phyloP scores from a whole-genome alignment of 2,797 vertebrate species.

The Alectoris magna region DNA sequence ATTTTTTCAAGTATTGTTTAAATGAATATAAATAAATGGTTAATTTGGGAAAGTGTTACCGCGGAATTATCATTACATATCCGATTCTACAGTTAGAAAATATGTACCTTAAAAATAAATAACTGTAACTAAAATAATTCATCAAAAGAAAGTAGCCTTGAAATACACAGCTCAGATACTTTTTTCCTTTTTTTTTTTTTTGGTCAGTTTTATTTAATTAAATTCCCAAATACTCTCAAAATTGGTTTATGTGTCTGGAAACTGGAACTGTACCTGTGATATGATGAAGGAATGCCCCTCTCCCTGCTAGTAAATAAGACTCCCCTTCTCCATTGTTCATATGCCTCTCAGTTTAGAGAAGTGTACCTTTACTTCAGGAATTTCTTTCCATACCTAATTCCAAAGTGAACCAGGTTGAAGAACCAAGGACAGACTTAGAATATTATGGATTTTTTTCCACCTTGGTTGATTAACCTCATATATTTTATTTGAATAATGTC shows the following conservation, averaged over 20 bases:
- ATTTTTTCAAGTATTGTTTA: not conserved
- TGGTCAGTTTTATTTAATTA: not conserved
- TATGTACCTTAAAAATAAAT: not conserved
- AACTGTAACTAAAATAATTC: conserved; percentile 8
- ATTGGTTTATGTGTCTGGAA: not conserved
- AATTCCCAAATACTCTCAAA: not conserved
- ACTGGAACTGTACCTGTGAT: not conserved
- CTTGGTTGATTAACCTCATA: conserved; percentile 72
- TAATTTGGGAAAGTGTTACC: conserved; percentile 28
- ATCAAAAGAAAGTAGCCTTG: not conserved
- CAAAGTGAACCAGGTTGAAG: conserved; percentile 48
- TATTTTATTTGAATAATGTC: conserved; percentile 78
- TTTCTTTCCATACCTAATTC: conserved; percentile 25
- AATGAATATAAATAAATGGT: conserved; percentile 38
- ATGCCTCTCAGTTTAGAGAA: not conserved
- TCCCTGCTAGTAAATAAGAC: accelerated
- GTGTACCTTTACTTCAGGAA: not conserved
- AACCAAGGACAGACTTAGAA: conserved; percentile 67
- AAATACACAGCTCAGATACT: not conserved
- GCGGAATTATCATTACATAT: not conserved
- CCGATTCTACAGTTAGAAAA: not conserved
- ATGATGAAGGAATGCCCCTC: not conserved
- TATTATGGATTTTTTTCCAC: conserved; percentile 73
- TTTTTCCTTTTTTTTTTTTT: not conserved
- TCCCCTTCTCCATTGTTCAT: not conserved